Evolutionary conservation across 2,888 invertebrate genomes (phyloP).

Genomic region (Germaria angustata): DNA sequence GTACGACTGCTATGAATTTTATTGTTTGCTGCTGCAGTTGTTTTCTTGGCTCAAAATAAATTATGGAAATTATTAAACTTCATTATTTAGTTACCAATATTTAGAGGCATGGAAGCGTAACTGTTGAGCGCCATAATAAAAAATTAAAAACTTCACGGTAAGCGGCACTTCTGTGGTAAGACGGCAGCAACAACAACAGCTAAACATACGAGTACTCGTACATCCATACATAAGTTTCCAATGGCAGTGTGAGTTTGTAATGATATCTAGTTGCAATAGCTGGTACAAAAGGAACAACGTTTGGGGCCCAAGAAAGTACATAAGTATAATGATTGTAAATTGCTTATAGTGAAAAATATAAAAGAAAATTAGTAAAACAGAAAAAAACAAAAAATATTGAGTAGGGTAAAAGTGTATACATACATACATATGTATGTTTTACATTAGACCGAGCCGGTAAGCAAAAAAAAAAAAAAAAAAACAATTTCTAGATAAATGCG

Average conservation of each 20-base stretch:
- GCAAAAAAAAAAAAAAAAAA: too few relatives aligned
- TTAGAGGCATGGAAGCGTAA: constrained; percentile 65
- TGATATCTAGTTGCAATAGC: background rate
- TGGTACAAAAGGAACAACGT: background rate
- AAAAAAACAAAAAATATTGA: background rate
- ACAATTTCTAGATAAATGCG: too few relatives aligned
- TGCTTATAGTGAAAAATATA: constrained; percentile 8
- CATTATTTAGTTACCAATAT: constrained; percentile 55
- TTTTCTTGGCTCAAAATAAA: constrained; percentile 10
- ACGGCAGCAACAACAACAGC: constrained; percentile 1
- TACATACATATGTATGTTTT: too few relatives aligned
- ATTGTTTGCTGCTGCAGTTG: background rate
- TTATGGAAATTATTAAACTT: constrained; percentile 36
- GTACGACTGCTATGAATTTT: constrained; percentile 4
- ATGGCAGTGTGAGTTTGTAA: background rate
- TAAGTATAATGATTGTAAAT: constrained; percentile 22
- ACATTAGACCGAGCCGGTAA: too few relatives aligned
- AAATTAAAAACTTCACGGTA: constrained; percentile 78
- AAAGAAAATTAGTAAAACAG: constrained; percentile 18
- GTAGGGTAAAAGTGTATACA: background rate
- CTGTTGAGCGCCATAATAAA: constrained; percentile 70
- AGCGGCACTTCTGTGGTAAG: constrained; percentile 69
- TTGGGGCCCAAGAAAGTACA: background rate
- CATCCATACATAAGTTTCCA: too few relatives aligned
- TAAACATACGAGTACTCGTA: too few relatives aligned